Conservation (phyloP, 2,797 vertebrate genomes). For the Natrix natrix region DNA sequence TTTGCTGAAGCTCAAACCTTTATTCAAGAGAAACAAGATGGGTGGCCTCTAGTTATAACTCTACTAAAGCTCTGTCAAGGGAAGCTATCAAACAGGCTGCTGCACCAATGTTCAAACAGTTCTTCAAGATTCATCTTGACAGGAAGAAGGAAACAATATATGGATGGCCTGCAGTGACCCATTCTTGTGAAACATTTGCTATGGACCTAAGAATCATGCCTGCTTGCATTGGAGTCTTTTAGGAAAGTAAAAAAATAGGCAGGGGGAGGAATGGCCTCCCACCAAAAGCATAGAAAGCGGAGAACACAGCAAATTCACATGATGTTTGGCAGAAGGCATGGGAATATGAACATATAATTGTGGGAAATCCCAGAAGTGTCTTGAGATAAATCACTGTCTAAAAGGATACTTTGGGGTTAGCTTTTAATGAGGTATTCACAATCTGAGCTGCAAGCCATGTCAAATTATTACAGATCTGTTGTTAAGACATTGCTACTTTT, state of each 20-base stretch:
- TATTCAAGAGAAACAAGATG: slow-evolving; percentile 47
- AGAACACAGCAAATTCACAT: not conserved
- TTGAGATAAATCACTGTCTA: not conserved
- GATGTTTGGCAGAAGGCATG: not conserved
- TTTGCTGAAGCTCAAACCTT: slow-evolving; percentile 46
- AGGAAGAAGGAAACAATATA: slow-evolving; percentile 43
- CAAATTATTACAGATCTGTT: not conserved
- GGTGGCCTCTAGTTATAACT: slow-evolving; percentile 44
- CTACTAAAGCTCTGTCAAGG: slow-evolving; percentile 43
- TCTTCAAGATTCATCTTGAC: slow-evolving; percentile 57
- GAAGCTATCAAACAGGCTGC: slow-evolving; percentile 43
- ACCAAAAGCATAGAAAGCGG: not conserved
- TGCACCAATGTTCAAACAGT: slow-evolving; percentile 50
- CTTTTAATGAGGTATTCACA: not conserved
- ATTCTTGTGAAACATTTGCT: slow-evolving; percentile 46
- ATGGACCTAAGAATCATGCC: slow-evolving; percentile 31
- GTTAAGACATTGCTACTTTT: not conserved
- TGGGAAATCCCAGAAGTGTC: not conserved
- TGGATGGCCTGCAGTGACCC: slow-evolving; percentile 15
- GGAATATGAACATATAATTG: slow-evolving; percentile 1
- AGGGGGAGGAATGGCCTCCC: not conserved
- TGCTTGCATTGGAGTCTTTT: slow-evolving; percentile 31
- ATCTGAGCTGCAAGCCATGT: not conserved
- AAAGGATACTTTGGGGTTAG: not conserved
- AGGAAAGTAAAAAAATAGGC: not conserved